Evolutionary conservation across 1,140 invertebrate genomes (phyloP), one percentile per base, ranked within the genome.

Genomic region (Zaprionus ornatus): DNA sequence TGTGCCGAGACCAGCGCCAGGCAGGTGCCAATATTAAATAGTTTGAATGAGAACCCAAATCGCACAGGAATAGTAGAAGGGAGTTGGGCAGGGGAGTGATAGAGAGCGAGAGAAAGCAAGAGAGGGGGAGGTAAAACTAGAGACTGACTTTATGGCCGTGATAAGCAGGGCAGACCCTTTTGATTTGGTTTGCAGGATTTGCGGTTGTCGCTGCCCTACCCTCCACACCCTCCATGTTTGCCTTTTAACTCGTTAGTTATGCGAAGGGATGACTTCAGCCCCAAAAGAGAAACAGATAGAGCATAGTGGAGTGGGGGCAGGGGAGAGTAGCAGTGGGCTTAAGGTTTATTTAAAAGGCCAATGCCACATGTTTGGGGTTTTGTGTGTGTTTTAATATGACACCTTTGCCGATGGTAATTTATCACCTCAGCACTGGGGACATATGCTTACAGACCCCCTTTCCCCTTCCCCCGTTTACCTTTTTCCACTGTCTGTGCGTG

Each of bases 361-460:
- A 71, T 76, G 78, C 84, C 85, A 78, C 84, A 88, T 88, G 78
- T 90, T 87, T 88, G 77, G 76, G 85, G 85, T 84, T 88, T 81
- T 81, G 57, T 82, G 54, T 73, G 65, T 78, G 83, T 72, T 80
- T 90, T 88, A 88, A 88, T 88, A 88, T 88, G 84, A 88, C 84
- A 88, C 84, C 85, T 88, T 88, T 82, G 84, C 84, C 84, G 79
- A 88, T 88, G 85, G 84, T 88, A 88, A 88, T 88, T 88, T 88
- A 88, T 88, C 84, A 88, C 84, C 85, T 88, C 62, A 80, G 77
- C 80, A 79, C 80, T 71, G 85, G 80, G 80, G 80, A 87, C 84
- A 88, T 90, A 87, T 87, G 84, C 78, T 66, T 56, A 64, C 48
- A 19, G 72, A 37, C 67, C 19, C 17, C 54, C 42, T 29, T 50